These are phyloP conservation scores for Apocrypta bakeri DNA, from an alignment of 1,140 invertebrate species.

Conservation along the genomic window DNA sequence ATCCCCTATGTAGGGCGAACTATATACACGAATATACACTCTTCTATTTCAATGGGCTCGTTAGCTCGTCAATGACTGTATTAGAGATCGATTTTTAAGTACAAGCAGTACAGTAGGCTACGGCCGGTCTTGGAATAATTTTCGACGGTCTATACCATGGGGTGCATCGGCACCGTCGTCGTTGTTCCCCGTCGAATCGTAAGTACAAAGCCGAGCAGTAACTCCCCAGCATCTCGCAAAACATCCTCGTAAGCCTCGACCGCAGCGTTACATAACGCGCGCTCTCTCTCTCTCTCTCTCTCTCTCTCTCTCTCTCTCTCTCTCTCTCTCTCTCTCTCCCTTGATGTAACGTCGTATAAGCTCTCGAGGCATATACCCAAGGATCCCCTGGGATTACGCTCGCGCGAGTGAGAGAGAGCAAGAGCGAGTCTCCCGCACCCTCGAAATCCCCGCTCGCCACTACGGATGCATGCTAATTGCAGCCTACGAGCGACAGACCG, in stretches of 20 bases:
- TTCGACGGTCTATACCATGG: too few relatives aligned
- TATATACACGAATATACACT: neutral
- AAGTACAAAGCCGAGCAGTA: neutral
- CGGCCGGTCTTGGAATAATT: conserved; percentile 26
- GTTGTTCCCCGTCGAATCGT: neutral
- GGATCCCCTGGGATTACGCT: conserved; percentile 60
- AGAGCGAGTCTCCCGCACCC: conserved; percentile 45
- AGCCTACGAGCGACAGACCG: conserved; percentile 44
- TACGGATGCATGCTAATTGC: conserved; percentile 64
- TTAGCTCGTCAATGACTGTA: conserved; percentile 45
- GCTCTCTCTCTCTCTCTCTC: neutral
- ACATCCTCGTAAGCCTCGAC: conserved; percentile 5
- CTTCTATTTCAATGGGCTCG: conserved; percentile 25
- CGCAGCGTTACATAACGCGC: conserved; percentile 14
- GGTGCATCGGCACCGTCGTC: neutral
- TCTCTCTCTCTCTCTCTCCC: conserved; percentile 5
- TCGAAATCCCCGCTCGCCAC: conserved; percentile 56
- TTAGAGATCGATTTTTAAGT: conserved; percentile 44
- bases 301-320: neutral
- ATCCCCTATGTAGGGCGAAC: too few relatives aligned
- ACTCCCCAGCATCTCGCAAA: neutral
- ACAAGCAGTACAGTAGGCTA: neutral
- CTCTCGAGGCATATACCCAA: neutral
- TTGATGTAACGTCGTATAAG: conserved; percentile 7
- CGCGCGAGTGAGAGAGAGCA: conserved; percentile 15